Evolutionary conservation across 2,113 vertebrate species (phyloP).

Genomic region (Elgaria multicarinata): DNA sequence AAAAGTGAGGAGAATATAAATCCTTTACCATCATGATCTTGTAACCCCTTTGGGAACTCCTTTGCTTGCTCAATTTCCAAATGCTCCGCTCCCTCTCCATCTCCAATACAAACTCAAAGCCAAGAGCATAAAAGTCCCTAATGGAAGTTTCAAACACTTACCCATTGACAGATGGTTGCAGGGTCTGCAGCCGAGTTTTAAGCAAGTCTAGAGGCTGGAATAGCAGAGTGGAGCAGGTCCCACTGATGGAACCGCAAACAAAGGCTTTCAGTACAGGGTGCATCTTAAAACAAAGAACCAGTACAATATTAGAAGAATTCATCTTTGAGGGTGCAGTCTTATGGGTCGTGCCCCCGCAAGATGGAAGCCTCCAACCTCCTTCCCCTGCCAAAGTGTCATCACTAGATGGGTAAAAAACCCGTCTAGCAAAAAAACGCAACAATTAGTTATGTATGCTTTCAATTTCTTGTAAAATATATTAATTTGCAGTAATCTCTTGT

Average conservation of each 20-base stretch:
- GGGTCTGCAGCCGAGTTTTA: constrained; percentile 92
- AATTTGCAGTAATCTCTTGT: not conserved
- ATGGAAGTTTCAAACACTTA: constrained; percentile 31
- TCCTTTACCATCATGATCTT: not conserved
- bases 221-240: constrained; percentile 93
- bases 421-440: too few species aligned
- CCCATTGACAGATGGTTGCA: constrained; percentile 75
- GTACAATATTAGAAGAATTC: not conserved
- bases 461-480: not conserved
- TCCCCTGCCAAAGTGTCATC: too few species aligned
- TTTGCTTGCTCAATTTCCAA: not conserved
- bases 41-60: not conserved
- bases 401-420: too few species aligned
- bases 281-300: constrained; percentile 69
- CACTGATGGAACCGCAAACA: constrained; percentile 93
- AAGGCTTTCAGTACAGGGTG: constrained; percentile 94
- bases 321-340: too few species aligned
- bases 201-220: constrained; percentile 96
- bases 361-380: too few species aligned
- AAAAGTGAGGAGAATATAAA: not conserved
- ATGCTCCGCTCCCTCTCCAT: not conserved
- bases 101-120: not conserved
- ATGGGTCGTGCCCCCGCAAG: too few species aligned
- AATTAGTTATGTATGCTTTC: not conserved
- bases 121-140: not conserved